Evolutionary conservation across 2,888 invertebrate genomes (phyloP), one percentile per base, ranked within the genome.

Genomic region (Orchesellides sinensis): DNA sequence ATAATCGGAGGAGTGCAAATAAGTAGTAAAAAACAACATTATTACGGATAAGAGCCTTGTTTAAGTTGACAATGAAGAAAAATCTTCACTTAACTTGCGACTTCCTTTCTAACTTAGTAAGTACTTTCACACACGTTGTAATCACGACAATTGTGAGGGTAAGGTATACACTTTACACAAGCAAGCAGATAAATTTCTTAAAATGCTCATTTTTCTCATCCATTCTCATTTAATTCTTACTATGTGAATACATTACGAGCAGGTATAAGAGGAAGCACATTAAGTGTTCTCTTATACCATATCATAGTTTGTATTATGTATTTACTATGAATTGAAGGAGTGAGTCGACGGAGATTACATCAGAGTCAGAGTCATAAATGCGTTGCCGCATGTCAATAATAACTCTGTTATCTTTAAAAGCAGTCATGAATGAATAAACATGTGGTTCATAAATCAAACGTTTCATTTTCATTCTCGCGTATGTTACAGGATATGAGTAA

Each of bases 381-480:
- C 47, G 32, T 49, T 52, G 79, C 65, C 79, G 63, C 63, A 72
- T 72, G 79, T 72, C 79, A 79, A 79, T 79, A 79, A 79, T 72
- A 56, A 79, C 79, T 70, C 40, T 69, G 69, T 78, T 78, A 78
- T 78, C 78, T 45, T 78, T 29, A 78, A 32, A 32, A 32, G 40
- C n/a, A 40, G 40, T 40, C 35, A 63, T 63, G 63, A 63, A 56
- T 21, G 52, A 63, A 63, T 49, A 63, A 63, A 74, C 61, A 63
- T 23, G 63, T 70, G 69, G 45, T 29, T 65, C 65, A 79, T 79
- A 79, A 79, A 70, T 78, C 78, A 65, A 74, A 63, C 27, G 35
- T 79, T 70, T 79, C 63, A 52, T 54, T 70, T 70, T 70, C 63
- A 49, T 74, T 74, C 12, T 74, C 56, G 19, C 12, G 23, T 74